phyloP scores from a whole-genome alignment of 2,797 vertebrate genomes.

The Rallus crepitans region DNA sequence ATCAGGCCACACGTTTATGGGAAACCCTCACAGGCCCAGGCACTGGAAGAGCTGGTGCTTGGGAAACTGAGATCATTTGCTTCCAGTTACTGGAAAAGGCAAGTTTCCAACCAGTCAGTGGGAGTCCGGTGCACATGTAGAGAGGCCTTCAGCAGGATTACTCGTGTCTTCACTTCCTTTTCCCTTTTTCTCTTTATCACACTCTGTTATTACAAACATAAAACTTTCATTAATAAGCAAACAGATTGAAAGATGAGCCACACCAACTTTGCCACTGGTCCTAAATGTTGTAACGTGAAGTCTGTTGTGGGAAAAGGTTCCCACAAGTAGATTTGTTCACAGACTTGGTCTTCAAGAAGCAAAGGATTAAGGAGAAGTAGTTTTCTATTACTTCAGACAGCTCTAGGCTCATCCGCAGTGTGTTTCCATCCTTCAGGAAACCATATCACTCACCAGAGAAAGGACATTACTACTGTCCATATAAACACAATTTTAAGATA shows the following conservation, averaged over 20 bases:
- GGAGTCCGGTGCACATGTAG: accelerated
- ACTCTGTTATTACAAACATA: not conserved
- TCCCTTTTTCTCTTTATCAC: not conserved
- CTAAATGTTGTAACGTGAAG: not conserved
- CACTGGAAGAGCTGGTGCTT: not conserved
- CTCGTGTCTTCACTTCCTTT: not conserved
- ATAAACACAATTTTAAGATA: not conserved
- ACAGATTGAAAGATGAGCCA: not conserved
- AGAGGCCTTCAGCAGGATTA: not conserved
- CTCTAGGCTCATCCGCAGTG: not conserved
- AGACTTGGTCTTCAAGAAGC: not conserved
- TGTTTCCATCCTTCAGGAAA: not conserved
- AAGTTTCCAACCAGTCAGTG: accelerated
- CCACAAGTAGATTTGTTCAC: not conserved
- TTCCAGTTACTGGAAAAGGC: not conserved
- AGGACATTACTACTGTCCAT: not conserved
- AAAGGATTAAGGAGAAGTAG: not conserved
- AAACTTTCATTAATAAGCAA: not conserved
- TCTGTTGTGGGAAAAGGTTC: not conserved
- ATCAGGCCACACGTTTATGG: not conserved
- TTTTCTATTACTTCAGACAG: not conserved
- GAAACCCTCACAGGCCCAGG: not conserved
- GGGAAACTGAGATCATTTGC: not conserved
- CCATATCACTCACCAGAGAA: not conserved
- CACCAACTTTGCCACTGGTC: not conserved